phyloP scores from a whole-genome alignment of 1,140 invertebrate species.

The Drosophila virilis region DNA sequence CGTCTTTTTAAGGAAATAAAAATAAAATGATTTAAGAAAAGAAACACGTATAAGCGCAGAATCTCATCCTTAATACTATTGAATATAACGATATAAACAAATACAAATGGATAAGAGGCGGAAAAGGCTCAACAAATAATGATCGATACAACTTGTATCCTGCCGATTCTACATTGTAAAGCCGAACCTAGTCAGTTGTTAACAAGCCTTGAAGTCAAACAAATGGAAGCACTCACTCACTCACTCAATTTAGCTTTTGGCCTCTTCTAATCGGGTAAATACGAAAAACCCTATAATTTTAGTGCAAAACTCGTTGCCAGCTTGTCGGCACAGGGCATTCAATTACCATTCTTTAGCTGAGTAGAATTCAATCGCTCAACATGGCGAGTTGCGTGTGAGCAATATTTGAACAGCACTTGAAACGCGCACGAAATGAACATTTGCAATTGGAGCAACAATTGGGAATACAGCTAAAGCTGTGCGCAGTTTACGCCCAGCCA shows the following conservation, averaged over 20 bases:
- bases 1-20: no score
- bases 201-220: neutral
- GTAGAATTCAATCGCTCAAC: constrained; percentile 20
- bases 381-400: neutral
- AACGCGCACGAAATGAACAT: constrained; percentile 58
- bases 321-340: constrained; percentile 27
- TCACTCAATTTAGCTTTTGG: neutral
- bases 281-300: neutral
- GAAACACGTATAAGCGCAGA: no score
- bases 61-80: no score
- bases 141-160: neutral
- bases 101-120: no score
- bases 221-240: neutral
- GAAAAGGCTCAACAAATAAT: neutral
- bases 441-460: constrained; percentile 7
- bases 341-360: constrained; percentile 27
- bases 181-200: neutral
- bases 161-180: no score
- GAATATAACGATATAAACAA: no score
- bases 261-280: neutral
- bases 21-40: no score
- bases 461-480: constrained; percentile 20
- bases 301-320: neutral
- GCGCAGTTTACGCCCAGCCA: constrained; percentile 17
- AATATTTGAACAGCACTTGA: constrained; percentile 69